These are phyloP conservation scores for Platichthys stellatus DNA, from an alignment of 2,113 vertebrate species.

Conservation along the genomic window DNA sequence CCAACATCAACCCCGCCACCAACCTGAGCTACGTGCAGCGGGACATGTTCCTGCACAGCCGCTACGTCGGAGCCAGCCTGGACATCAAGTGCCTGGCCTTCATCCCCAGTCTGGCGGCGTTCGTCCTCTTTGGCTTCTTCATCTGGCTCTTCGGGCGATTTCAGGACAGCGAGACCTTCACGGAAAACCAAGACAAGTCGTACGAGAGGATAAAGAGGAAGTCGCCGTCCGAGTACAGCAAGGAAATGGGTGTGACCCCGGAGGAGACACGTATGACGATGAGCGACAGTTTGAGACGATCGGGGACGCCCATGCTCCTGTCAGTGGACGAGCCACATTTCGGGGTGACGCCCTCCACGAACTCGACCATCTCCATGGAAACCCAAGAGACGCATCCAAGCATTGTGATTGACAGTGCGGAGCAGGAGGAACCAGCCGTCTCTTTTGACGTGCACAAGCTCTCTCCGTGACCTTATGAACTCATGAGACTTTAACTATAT, in stretches of 20 bases:
- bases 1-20: conserved; percentile 86
- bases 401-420: conserved; percentile 57
- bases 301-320: conserved; percentile 85
- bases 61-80: conserved; percentile 89
- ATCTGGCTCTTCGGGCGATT: conserved; percentile 96
- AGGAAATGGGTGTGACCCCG: conserved; percentile 89
- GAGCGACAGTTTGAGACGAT: conserved; percentile 81
- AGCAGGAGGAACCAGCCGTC: conserved; percentile 58
- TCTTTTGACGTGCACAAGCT: conserved; percentile 70
- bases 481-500: not conserved
- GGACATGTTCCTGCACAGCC: conserved; percentile 96
- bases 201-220: conserved; percentile 96
- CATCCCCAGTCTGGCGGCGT: conserved; percentile 93
- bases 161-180: conserved; percentile 92
- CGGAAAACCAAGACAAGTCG: conserved; percentile 90
- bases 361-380: conserved; percentile 74
- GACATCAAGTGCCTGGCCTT: conserved; percentile 96
- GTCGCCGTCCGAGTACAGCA: conserved; percentile 90
- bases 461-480: conserved; percentile 59
- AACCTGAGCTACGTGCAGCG: conserved; percentile 88
- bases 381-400: conserved; percentile 75
- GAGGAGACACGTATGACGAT: conserved; percentile 88
- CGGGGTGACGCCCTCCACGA: conserved; percentile 60
- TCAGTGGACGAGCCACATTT: conserved; percentile 84
- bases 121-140: conserved; percentile 94